Evolutionary conservation across 2,113 vertebrate genomes (phyloP).

Genomic region (Petroica traversi): DNA sequence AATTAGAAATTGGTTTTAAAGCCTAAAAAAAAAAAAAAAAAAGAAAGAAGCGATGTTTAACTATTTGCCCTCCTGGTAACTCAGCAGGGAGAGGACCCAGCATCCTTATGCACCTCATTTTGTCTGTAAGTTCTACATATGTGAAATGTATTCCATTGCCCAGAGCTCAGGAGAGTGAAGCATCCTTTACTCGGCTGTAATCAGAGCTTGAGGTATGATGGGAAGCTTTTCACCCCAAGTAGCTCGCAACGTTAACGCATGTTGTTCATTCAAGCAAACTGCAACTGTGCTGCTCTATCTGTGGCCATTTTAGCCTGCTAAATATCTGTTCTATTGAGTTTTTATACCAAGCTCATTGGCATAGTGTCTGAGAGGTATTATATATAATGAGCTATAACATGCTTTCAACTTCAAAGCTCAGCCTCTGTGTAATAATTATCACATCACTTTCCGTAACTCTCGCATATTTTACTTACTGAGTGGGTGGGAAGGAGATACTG

Average conservation of each 20-base stretch:
- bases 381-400: conserved; percentile 2
- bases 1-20: conserved; percentile 20
- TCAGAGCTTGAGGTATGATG: background rate
- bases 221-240: background rate
- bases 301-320: background rate
- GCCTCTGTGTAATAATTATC: conserved; percentile 6
- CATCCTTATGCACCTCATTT: background rate
- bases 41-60: background rate
- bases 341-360: background rate
- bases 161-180: background rate
- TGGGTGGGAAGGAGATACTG: background rate
- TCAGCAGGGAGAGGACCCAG: background rate
- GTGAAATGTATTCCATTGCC: background rate
- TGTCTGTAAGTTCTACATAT: background rate
- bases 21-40: background rate
- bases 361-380: background rate
- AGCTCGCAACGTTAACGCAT: fast-evolving
- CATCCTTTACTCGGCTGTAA: background rate
- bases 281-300: background rate
- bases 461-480: background rate
- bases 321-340: background rate
- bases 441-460: conserved; percentile 9
- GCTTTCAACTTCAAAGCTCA: conserved; percentile 15
- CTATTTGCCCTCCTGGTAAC: background rate
- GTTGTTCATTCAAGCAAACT: background rate